These are phyloP conservation scores for Actias luna DNA, from an alignment of 2,888 invertebrate genomes.

Conservation along the genomic window DNA sequence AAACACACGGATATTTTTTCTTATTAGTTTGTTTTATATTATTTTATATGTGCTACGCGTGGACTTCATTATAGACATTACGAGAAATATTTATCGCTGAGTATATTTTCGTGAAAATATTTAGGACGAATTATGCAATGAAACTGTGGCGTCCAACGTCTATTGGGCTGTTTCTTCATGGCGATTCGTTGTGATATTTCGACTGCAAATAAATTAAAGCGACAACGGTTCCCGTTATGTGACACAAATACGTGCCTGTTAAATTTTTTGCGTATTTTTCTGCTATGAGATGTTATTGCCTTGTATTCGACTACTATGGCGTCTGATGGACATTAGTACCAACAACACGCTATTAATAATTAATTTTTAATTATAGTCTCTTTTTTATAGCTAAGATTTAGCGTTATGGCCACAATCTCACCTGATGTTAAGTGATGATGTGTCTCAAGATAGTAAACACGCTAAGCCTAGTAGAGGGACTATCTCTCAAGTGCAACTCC, in stretches of 20 bases:
- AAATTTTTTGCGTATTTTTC: slow-evolving; percentile 11
- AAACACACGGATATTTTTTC: too few relatives aligned
- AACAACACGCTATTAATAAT: not conserved
- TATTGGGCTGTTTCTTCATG: not conserved
- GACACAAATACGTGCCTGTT: slow-evolving; percentile 15
- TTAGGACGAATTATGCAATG: slow-evolving; percentile 11
- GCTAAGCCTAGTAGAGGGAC: too few relatives aligned
- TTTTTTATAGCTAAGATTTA: not conserved
- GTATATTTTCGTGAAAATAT: slow-evolving; percentile 8
- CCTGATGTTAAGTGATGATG: too few relatives aligned
- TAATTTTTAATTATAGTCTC: not conserved
- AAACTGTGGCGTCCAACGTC: not conserved
- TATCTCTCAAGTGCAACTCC: too few relatives aligned
- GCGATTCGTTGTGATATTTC: slow-evolving; percentile 12
- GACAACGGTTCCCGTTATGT: slow-evolving; percentile 12
- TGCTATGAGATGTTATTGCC: not conserved
- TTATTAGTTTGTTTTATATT: not conserved
- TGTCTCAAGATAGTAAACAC: too few relatives aligned
- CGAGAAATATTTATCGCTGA: not conserved
- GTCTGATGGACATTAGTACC: not conserved
- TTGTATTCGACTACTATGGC: not conserved
- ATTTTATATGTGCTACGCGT: not conserved
- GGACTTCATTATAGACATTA: not conserved
- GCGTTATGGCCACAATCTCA: too few relatives aligned
- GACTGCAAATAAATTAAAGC: slow-evolving; percentile 11